Percentiles rank a stretch among this genome's conserved stretches.
These are phyloP conservation scores for Hyposmocoma kahamanoa DNA, from an alignment of 1,140 invertebrate species.

Conservation along the genomic window DNA sequence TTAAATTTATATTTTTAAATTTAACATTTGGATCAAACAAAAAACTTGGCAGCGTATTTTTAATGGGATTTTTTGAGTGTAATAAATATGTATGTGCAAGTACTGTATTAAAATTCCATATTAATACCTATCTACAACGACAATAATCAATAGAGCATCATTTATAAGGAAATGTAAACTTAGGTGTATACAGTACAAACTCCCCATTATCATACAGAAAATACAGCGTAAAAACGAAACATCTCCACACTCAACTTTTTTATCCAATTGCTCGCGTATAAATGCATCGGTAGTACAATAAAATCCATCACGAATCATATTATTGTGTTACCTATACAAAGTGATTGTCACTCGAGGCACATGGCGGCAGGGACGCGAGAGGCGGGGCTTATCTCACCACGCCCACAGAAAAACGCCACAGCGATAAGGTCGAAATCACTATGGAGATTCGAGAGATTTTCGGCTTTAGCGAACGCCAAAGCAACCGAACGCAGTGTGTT, in stretches of 20 bases:
- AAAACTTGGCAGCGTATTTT: too few relatives aligned
- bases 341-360: conserved; percentile 65
- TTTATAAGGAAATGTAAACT: too few relatives aligned
- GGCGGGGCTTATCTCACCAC: conserved; percentile 49
- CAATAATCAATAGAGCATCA: too few relatives aligned
- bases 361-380: conserved; percentile 42
- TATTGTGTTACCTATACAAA: conserved; percentile 73
- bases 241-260: not conserved
- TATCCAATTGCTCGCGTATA: conserved; percentile 36
- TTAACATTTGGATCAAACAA: too few relatives aligned
- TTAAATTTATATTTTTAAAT: too few relatives aligned
- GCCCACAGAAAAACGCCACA: conserved; percentile 32
- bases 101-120: too few relatives aligned
- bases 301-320: conserved; percentile 72
- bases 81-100: too few relatives aligned
- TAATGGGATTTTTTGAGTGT: too few relatives aligned
- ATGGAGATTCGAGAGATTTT: conserved; percentile 45
- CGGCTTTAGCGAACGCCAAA: conserved; percentile 48
- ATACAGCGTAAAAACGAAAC: not conserved
- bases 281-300: conserved; percentile 64
- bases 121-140: too few relatives aligned
- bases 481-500: conserved; percentile 36
- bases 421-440: conserved; percentile 64
- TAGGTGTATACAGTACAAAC: too few relatives aligned
- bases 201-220: too few relatives aligned